phyloP scores from a whole-genome alignment of 2,797 vertebrate genomes.

The Crenichthys baileyi region DNA sequence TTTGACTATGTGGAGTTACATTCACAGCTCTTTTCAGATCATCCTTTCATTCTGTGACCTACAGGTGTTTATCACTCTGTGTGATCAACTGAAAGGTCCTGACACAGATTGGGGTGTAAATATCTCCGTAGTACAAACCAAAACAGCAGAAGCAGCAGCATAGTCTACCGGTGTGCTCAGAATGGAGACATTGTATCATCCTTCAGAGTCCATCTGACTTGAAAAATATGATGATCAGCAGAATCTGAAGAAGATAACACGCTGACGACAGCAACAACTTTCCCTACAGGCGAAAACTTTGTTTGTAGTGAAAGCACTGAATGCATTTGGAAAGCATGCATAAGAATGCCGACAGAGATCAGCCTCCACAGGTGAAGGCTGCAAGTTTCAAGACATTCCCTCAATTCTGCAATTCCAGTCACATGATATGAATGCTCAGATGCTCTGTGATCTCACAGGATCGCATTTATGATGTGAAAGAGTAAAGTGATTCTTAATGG shows the following conservation, averaged over 20 bases:
- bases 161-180: neutral
- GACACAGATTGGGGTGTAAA: neutral
- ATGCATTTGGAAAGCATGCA: neutral
- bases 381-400: no score
- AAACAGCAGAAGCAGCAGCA: neutral
- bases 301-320: neutral
- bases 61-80: neutral
- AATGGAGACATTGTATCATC: neutral
- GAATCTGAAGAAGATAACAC: neutral
- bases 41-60: neutral
- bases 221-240: neutral
- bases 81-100: neutral
- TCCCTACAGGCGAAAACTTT: no score
- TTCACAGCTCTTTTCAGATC: no score
- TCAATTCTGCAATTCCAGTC: no score
- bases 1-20: neutral
- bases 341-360: no score
- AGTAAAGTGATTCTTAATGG: neutral
- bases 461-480: neutral
- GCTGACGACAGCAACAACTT: neutral
- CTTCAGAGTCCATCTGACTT: neutral
- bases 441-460: neutral
- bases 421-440: neutral
- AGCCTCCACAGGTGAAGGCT: no score
- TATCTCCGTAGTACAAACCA: neutral